Conservation (phyloP, 2,888 invertebrate species). For the Lacanobia wlatinum region DNA sequence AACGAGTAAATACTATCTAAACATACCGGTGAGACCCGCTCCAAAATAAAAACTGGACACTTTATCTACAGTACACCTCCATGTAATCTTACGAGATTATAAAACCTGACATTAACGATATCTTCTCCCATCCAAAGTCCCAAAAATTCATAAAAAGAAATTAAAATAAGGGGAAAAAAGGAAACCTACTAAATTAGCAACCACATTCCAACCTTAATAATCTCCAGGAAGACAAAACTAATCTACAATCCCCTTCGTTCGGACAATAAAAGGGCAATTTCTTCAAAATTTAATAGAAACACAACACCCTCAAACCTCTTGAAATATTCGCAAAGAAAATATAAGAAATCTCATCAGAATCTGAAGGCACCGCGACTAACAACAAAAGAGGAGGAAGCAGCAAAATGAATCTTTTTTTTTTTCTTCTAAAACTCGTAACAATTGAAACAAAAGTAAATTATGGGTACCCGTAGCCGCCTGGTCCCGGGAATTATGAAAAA, state of each 20-base stretch:
- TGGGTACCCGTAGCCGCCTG: constrained; percentile 69
- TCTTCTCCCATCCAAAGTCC: background rate
- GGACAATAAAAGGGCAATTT: constrained; percentile 63
- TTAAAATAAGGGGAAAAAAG: constrained; percentile 41
- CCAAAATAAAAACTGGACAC: background rate
- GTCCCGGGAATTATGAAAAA: constrained; percentile 84
- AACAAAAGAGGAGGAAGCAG: constrained; percentile 76
- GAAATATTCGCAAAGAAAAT: constrained; percentile 63
- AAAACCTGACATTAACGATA: constrained; percentile 20
- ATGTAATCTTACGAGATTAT: constrained; percentile 3
- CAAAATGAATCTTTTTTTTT: constrained; percentile 81
- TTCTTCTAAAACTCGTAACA: constrained; percentile 82
- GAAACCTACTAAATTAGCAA: constrained; percentile 56
- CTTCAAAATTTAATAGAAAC: constrained; percentile 61
- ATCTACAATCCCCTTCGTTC: constrained; percentile 61
- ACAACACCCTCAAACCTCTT: constrained; percentile 48
- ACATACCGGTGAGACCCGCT: no score
- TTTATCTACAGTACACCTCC: background rate
- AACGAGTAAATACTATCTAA: no score
- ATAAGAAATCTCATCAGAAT: constrained; percentile 74
- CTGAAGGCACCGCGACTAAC: constrained; percentile 66
- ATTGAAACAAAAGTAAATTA: constrained; percentile 90
- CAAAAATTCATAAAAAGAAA: constrained; percentile 45
- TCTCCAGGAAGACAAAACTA: constrained; percentile 64
- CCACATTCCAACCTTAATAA: constrained; percentile 60